A percentile compares a stretch with the other conserved stretches of the same genome.
These are phyloP conservation scores for Liparis tanakae DNA, from an alignment of 2,797 vertebrate species.

Conservation along the genomic window DNA sequence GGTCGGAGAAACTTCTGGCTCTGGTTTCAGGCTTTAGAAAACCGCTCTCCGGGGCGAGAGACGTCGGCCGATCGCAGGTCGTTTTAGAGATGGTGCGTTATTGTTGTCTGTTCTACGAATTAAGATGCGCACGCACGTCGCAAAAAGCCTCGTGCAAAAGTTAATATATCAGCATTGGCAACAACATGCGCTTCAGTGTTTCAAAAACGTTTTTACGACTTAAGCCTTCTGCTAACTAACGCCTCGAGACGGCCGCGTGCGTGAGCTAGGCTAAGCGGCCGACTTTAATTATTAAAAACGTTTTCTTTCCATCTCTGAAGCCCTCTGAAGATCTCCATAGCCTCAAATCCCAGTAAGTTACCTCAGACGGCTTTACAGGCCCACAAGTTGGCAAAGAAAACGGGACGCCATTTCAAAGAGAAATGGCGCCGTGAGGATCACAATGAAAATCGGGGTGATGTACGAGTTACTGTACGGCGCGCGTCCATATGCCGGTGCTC, in stretches of 20 bases:
- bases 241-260: too few relatives aligned
- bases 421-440: neutral
- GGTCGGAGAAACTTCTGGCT: neutral
- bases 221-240: too few relatives aligned
- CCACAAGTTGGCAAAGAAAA: neutral
- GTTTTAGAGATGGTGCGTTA: neutral
- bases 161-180: too few relatives aligned
- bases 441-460: neutral
- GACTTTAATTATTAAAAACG: neutral
- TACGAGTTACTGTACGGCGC: neutral
- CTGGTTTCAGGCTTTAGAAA: too few relatives aligned
- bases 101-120: neutral
- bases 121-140: neutral
- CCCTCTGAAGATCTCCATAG: neutral
- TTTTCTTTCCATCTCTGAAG: neutral
- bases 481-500: neutral
- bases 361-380: neutral
- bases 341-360: neutral
- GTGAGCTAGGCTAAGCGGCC: neutral
- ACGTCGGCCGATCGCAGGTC: neutral
- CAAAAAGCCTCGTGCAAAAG: too few relatives aligned
- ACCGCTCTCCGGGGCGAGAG: neutral
- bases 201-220: too few relatives aligned
- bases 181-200: too few relatives aligned
- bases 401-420: neutral